Conservation (phyloP, 2,113 vertebrate genomes). For the Atractosteus spatula region DNA sequence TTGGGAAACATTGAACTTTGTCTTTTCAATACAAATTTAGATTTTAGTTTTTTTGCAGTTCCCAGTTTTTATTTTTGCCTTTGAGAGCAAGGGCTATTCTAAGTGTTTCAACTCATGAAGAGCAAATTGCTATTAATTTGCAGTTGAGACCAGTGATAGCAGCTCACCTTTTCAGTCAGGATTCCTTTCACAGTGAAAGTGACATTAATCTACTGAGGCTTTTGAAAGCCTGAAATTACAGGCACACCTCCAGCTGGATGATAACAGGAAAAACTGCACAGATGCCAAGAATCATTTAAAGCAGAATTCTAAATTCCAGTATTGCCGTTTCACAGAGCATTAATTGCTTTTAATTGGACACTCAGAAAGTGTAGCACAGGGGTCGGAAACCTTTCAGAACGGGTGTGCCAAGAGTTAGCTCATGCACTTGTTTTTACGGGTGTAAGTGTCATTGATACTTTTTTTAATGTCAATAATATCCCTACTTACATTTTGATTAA, state of each 20-base stretch:
- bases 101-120: neutral
- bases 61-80: too few relatives aligned
- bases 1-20: too few relatives aligned
- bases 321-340: neutral
- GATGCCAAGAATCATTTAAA: slow-evolving; percentile 14
- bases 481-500: too few relatives aligned
- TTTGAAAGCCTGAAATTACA: slow-evolving; percentile 15
- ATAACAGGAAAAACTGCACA: neutral
- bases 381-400: neutral
- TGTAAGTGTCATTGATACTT: too few relatives aligned
- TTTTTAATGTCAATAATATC: too few relatives aligned
- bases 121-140: too few relatives aligned
- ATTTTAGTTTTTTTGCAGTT: too few relatives aligned
- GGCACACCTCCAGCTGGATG: slow-evolving; percentile 2
- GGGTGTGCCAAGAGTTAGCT: too few relatives aligned
- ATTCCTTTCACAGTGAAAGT: neutral
- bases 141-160: neutral
- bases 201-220: slow-evolving; percentile 1
- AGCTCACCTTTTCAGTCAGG: neutral
- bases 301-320: neutral
- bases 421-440: too few relatives aligned
- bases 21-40: too few relatives aligned
- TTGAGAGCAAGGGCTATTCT: too few relatives aligned
- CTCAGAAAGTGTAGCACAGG: slow-evolving; percentile 7
- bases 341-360: slow-evolving; percentile 12